These are phyloP conservation scores for Octodon degus DNA, from an alignment of 2,113 vertebrate genomes.

Conservation along the genomic window DNA sequence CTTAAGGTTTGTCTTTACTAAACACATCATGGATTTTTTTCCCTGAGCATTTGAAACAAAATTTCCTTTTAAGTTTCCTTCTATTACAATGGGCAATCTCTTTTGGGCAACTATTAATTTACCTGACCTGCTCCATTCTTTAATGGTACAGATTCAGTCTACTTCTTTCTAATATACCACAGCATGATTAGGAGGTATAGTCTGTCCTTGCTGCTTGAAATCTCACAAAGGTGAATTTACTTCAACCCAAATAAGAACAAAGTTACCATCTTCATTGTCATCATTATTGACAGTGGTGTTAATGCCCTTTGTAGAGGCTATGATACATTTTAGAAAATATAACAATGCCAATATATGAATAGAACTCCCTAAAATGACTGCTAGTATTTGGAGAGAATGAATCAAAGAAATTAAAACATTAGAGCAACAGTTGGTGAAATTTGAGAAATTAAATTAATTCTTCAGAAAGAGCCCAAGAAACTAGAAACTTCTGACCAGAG, in stretches of 20 bases:
- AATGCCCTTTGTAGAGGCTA: neutral
- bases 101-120: slow-evolving; percentile 42
- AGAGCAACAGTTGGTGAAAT: neutral
- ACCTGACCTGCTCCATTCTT: neutral
- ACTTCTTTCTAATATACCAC: slow-evolving; percentile 4
- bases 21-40: slow-evolving; percentile 1
- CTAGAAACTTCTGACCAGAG: neutral
- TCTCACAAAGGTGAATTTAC: slow-evolving; percentile 6
- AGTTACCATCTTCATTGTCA: neutral
- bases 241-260: neutral
- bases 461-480: neutral
- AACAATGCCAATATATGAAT: neutral
- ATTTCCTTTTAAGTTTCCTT: slow-evolving; percentile 13
- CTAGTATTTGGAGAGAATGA: neutral
- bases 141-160: neutral
- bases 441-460: slow-evolving; percentile 35
- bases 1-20: neutral
- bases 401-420: neutral
- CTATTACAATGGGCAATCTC: neutral
- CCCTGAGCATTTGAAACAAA: neutral
- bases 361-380: neutral
- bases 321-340: neutral
- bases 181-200: neutral
- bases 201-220: neutral
- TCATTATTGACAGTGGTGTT: neutral